Base-by-base conservation (phyloP, 2,888 invertebrate species). In the Agonopterix alstromeriana region DNA sequence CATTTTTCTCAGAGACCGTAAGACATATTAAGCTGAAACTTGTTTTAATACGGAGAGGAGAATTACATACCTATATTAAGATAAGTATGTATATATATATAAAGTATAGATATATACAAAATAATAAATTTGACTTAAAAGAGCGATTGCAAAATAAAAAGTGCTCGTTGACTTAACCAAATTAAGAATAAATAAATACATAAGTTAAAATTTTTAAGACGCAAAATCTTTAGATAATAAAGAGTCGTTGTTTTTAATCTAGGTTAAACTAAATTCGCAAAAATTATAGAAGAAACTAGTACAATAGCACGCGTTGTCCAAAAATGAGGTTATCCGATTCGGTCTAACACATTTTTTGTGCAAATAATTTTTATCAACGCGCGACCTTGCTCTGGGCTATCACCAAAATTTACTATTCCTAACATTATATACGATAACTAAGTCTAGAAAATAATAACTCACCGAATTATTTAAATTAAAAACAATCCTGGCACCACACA, bases 341-440 rank as follows among this genome's bases (percentile, higher is more conserved):
- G 74, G 69, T 82, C 82, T 85, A 82, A 81, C 82, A 81, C 76
- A 79, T 80, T 82, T 82, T 87, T 82, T 76, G 84, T 84, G 85
- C 84, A 87, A 88, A 87, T 86, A 88, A 77, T 81, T 82, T 52
- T 86, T 86, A 87, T 87, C 86, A 77, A 64, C 67, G 70, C 72
- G 62, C 84, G 86, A 85, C 87, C 87, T 88, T 86, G 87, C 83
- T 83, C 83, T 82, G 78, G 75, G 81, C 79, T 85, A 86, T 86
- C 86, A 73, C 82, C 79, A 64, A 85, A 83, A 79, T 83, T 77
- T 70, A 73, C 78, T 79, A 82, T 72, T 77, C 71, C 77, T 73
- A 78, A 78, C 79, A 78, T 80, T 77, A 79, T 61, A 48, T 56
- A 55, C 70, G 79, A 80, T 81, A 78, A 75, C 67, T 67, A 61